Evolutionary conservation across 1,140 invertebrate genomes (phyloP).

Genomic region (Homarus americanus): DNA sequence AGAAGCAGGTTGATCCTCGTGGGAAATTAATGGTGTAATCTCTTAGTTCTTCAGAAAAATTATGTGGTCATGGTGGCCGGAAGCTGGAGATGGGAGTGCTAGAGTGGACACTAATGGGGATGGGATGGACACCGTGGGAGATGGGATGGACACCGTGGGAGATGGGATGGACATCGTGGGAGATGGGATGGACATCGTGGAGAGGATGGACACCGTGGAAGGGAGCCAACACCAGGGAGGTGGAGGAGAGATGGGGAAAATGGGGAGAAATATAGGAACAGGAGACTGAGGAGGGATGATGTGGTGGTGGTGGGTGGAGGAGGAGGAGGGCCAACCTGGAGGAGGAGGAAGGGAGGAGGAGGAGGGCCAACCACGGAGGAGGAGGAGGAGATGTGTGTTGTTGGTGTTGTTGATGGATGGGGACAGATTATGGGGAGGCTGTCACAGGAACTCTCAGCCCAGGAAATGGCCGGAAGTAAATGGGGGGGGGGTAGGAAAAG

Average conservation of each 20-base stretch:
- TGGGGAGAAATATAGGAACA: too few relatives aligned
- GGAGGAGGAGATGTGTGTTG: slow-evolving; percentile 44
- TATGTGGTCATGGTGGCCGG: neutral
- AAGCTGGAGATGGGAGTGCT: neutral
- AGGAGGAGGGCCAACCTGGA: too few relatives aligned
- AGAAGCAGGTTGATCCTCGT: too few relatives aligned
- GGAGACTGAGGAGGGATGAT: too few relatives aligned
- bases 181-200: neutral
- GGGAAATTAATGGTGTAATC: slow-evolving; percentile 20
- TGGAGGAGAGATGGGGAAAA: neutral
- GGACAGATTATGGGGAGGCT: slow-evolving; percentile 34
- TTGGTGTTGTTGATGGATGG: slow-evolving; percentile 50
- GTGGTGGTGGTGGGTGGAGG: too few relatives aligned
- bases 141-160: neutral
- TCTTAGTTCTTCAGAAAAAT: too few relatives aligned
- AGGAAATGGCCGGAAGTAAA: slow-evolving; percentile 13
- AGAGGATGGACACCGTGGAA: neutral
- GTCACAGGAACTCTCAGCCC: neutral
- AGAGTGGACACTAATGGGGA: neutral
- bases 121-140: neutral
- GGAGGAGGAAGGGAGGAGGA: too few relatives aligned
- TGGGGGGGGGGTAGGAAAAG: neutral
- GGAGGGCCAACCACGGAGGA: slow-evolving; percentile 1
- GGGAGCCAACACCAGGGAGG: neutral
- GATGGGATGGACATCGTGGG: neutral